These are phyloP conservation scores for Halocynthia roretzi DNA, from an alignment of 23 tunicate species.

Conservation along the genomic window DNA sequence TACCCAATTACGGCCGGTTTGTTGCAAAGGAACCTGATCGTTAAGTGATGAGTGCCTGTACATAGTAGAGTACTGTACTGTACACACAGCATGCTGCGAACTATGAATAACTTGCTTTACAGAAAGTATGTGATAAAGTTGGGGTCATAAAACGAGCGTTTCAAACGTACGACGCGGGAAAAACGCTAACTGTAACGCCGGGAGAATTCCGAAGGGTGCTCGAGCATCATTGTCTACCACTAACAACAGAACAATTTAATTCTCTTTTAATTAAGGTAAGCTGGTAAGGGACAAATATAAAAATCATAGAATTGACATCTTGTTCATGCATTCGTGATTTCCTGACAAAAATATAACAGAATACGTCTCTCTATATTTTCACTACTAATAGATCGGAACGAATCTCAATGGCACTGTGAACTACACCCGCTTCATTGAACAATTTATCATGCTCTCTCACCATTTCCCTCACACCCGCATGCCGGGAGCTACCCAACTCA, in stretches of 20 bases:
- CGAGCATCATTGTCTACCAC: conserved; percentile 71
- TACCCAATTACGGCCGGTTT: too few species aligned
- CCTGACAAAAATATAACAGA: too few species aligned
- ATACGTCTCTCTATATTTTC: not conserved
- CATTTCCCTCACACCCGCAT: conserved; percentile 9
- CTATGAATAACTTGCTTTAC: not conserved
- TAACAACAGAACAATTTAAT: conserved; percentile 78
- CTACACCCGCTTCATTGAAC: conserved; percentile 56
- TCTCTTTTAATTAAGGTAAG: conserved; percentile 51
- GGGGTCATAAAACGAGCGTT: conserved; percentile 65
- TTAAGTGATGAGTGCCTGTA: not conserved
- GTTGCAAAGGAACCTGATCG: too few species aligned
- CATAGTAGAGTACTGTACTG: not conserved
- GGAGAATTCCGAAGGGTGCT: conserved; percentile 87
- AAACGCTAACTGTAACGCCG: conserved; percentile 62
- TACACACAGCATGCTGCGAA: not conserved
- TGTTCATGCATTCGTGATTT: too few species aligned
- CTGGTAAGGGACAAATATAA: not conserved
- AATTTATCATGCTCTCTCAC: conserved; percentile 21
- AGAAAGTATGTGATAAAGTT: conserved; percentile 68
- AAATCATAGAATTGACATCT: too few species aligned
- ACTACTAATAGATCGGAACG: conserved; percentile 35
- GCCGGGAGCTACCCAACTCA: conserved; percentile 5
- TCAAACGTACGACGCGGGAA: conserved; percentile 61
- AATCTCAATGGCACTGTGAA: conserved; percentile 76